Evolutionary conservation across 2,113 vertebrate species (phyloP).

Genomic region (Tachysurus fulvidraco): DNA sequence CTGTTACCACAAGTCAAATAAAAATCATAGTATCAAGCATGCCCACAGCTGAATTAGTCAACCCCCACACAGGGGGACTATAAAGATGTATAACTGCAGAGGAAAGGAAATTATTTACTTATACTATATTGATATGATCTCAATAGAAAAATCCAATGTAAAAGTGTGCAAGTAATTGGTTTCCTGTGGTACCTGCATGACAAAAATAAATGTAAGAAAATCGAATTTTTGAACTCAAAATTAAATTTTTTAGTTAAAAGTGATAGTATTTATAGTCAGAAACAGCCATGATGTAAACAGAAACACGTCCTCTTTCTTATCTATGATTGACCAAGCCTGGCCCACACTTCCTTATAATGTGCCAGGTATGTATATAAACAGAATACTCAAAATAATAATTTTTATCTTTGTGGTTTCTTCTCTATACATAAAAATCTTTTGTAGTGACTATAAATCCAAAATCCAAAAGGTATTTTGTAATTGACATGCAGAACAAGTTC

Average conservation of each 20-base stretch:
- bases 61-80: constrained; percentile 27
- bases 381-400: neutral
- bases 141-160: constrained; percentile 4
- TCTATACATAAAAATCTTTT: neutral
- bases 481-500: neutral
- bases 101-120: constrained; percentile 29
- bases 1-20: constrained; percentile 54
- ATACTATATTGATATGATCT: constrained; percentile 16
- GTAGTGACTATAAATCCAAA: neutral
- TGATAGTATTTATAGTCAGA: neutral
- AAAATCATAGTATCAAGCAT: constrained; percentile 54
- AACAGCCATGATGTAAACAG: neutral
- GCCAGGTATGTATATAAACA: neutral
- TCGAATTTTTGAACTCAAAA: too few species aligned
- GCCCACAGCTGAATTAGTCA: constrained; percentile 51
- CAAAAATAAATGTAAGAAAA: neutral
- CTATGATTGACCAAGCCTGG: neutral
- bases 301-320: neutral
- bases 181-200: neutral
- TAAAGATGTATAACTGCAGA: constrained; percentile 36
- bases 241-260: neutral
- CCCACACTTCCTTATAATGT: neutral
- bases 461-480: neutral
- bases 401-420: neutral
- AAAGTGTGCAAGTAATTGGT: neutral